These are phyloP conservation scores for Hylomyscus alleni DNA, from an alignment of 2,797 vertebrate species.

Conservation along the genomic window DNA sequence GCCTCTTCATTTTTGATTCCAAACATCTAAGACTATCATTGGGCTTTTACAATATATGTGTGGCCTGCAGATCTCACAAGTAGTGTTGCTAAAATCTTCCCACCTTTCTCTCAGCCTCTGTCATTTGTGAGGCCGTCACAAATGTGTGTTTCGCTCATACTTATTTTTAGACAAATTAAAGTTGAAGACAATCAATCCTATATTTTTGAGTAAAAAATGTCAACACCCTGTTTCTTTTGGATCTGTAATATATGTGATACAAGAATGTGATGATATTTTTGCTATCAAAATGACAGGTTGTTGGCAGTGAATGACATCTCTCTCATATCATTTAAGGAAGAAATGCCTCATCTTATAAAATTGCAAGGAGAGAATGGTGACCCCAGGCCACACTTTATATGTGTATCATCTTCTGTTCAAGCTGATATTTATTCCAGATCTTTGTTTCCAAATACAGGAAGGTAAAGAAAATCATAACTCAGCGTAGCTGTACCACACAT, in stretches of 20 bases:
- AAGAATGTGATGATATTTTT: constrained; percentile 64
- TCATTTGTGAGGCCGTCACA: constrained; percentile 12
- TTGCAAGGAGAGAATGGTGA: constrained; percentile 61
- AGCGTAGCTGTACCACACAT: neutral
- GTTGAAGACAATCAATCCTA: constrained; percentile 62
- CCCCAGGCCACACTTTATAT: neutral
- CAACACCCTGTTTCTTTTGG: constrained; percentile 63
- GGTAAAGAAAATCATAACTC: neutral
- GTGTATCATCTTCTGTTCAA: constrained; percentile 56
- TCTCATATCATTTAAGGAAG: constrained; percentile 58
- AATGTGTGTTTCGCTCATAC: constrained; percentile 6
- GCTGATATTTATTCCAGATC: constrained; percentile 38
- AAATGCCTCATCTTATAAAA: constrained; percentile 68
- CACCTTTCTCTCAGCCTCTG: neutral
- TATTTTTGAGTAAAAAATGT: constrained; percentile 76
- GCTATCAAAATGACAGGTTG: constrained; percentile 65
- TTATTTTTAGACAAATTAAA: constrained; percentile 77
- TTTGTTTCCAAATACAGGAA: constrained; percentile 33
- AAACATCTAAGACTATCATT: neutral
- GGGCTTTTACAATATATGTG: neutral
- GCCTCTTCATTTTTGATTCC: neutral
- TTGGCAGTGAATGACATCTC: constrained; percentile 53
- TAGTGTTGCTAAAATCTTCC: neutral
- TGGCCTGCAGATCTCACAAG: neutral
- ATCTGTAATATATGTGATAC: constrained; percentile 65